Evolutionary conservation across 2,113 vertebrate species (phyloP).

Genomic region (Maccullochella peelii): DNA sequence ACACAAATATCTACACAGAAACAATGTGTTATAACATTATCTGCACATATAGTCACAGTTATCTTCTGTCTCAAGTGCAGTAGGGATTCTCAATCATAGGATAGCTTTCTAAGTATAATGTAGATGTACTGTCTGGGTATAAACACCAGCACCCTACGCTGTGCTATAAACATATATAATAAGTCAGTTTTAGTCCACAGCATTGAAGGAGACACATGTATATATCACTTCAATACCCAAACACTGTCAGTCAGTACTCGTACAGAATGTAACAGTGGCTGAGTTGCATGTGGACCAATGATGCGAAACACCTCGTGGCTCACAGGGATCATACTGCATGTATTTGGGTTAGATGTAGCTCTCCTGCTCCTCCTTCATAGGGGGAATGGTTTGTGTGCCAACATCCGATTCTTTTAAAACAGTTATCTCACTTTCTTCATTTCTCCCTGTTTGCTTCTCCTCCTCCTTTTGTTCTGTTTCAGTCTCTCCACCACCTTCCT

Average conservation of each 20-base stretch:
- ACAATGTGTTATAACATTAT: constrained; percentile 25
- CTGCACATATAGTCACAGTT: constrained; percentile 53
- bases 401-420: constrained; percentile 89
- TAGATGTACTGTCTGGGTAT: constrained; percentile 5
- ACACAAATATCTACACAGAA: constrained; percentile 35
- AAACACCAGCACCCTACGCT: constrained; percentile 14
- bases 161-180: constrained; percentile 16
- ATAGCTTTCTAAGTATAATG: constrained; percentile 30
- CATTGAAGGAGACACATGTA: constrained; percentile 10
- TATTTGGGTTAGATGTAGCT: constrained; percentile 70
- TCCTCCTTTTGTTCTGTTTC: constrained; percentile 35
- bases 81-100: constrained; percentile 22
- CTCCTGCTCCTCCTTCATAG: constrained; percentile 92
- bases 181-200: constrained; percentile 12
- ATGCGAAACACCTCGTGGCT: not conserved
- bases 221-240: not conserved
- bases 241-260: constrained; percentile 6
- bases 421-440: constrained; percentile 76
- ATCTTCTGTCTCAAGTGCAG: constrained; percentile 53
- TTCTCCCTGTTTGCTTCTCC: constrained; percentile 15
- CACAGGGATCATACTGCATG: constrained; percentile 22
- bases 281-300: too few species aligned
- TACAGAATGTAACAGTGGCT: not conserved
- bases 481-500: constrained; percentile 10
- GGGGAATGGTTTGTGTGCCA: constrained; percentile 86